phyloP scores from a whole-genome alignment of 2,888 invertebrate species.

The Zhengitettix transpicula region DNA sequence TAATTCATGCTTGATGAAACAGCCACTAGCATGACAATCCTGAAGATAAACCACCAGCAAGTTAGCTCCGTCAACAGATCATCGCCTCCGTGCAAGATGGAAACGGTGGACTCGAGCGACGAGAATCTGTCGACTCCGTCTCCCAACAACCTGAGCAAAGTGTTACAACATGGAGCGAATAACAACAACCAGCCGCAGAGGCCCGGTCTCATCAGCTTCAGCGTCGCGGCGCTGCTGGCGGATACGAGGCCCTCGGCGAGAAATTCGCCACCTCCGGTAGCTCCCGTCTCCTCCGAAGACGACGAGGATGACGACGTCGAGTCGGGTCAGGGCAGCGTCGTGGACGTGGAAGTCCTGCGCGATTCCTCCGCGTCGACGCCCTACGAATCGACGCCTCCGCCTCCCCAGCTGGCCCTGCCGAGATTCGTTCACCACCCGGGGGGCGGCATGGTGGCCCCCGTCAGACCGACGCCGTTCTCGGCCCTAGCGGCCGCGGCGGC shows the following conservation, averaged over 20 bases:
- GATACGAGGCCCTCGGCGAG: slow-evolving; percentile 6
- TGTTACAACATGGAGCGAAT: slow-evolving; percentile 3
- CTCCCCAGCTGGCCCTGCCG: background rate
- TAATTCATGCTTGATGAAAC: slow-evolving; percentile 10
- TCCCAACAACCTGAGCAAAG: background rate
- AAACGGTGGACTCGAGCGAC: background rate
- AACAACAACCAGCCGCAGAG: slow-evolving; percentile 21
- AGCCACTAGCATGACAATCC: slow-evolving; percentile 10
- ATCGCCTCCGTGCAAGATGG: background rate
- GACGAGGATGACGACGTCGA: slow-evolving; percentile 47
- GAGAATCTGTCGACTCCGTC: background rate
- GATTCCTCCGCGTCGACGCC: slow-evolving; percentile 8
- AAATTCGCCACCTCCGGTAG: slow-evolving; percentile 12
- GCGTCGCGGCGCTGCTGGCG: slow-evolving; percentile 58
- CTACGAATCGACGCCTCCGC: background rate
- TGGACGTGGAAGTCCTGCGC: slow-evolving; percentile 58
- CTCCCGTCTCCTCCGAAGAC: slow-evolving; percentile 36
- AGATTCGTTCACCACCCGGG: background rate
- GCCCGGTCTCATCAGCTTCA: slow-evolving; percentile 44
- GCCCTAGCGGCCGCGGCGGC: slow-evolving; percentile 53
- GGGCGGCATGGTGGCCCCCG: slow-evolving; percentile 27
- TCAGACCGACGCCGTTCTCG: slow-evolving; percentile 62
- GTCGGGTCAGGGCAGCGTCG: slow-evolving; percentile 38
- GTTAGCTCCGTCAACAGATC: background rate
- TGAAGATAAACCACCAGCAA: slow-evolving; percentile 8